Evolutionary conservation across 2,797 vertebrate species (phyloP), one percentile per base, ranked within the genome.

Genomic region (Dallia pectoralis): DNA sequence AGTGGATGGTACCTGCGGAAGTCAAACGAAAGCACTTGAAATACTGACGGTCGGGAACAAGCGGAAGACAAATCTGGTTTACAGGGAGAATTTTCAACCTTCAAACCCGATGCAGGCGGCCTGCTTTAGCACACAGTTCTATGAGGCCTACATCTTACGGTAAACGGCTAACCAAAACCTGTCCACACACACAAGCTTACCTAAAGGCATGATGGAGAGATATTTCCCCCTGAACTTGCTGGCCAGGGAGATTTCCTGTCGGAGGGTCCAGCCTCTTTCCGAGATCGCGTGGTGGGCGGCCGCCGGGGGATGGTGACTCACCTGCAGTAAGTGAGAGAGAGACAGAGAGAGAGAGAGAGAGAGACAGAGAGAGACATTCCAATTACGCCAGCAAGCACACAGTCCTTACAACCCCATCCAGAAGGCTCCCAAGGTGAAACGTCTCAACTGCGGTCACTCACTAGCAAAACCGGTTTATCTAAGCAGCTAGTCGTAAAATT

Each of bases 181-280:
- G 44, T 15, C n/a, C 65, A 19, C 33, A n/a, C 29, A 51, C 19
- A 15, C 25, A 32, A 25, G 79, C 95, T 95, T 89, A 98, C 97
- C 97, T 8, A 98, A 90, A n/a, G 97, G 97, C 96, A 98, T 97
- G 85, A 99, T 94, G 33, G 97, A 99, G 75, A 99, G 94, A 79
- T 98, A 98, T 96, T 99, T 99, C 33, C 97, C 97, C 73, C 96
- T 93, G 75, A 99, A 98, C 74, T 99, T 99, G 97, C 97, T 99
- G 91, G 97, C 96, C 85, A 99, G 91, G 69, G 95, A 94, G 30
- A 98, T 98, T 83, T 98, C 97, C 83, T 98, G 97, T 72, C 94
- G 94, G 72, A 98, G 91, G 0, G 92, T 95, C 97, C 97, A 99
- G 78, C 97, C 97, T 11, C 96, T 92, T 77, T 93, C 95, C 77